Base-by-base conservation (phyloP, 53 echinoderm and acorn worm species). In the Paelopatides confundens region DNA sequence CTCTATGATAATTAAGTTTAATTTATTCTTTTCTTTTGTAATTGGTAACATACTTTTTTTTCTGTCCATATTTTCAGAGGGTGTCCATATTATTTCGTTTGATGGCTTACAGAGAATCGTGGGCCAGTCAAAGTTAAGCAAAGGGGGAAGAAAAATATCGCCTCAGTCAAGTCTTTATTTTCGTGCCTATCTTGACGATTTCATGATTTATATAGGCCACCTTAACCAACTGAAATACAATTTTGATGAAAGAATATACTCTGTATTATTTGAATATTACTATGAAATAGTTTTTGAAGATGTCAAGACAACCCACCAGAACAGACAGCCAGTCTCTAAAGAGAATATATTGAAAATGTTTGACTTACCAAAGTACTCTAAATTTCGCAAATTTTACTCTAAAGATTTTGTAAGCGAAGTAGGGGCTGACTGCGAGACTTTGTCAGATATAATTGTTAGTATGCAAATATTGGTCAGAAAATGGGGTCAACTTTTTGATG, bases 241-340 rank as follows among this genome's bases (percentile, higher is more conserved):
- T 15, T 97, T 95, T 48, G 90, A 93, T 24, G 95, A 93, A 27
- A 82, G 92, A 29, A 95, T 97, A 48, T 93, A 97, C 84, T 87
- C 93, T 0, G 93, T 93, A 29, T 71, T 97, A 47, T 92, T 89
- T 58, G 93, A 97, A 47, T 95, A 91, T 86, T 97, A 90, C 81
- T 95, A 93, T 70, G 95, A 95, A 62, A 54, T 89, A 81, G 90
- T 90, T 11, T 71, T 93, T 46, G 90, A 93, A 51, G 93, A 93
- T 71, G 87, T 93, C 6, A 79, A 53, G 51, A 53, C 79, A 5
- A 50, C 53, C 18, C 40, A 52, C 14, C 79, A 79, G 15, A 50
- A 79, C 27, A 79, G 33, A 53, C 50, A 79, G 32, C 86, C 86
- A 26, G 40, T 65, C 17, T 66, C 87, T 47, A 68, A 51, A 15